Evolutionary conservation across 2,888 invertebrate genomes (phyloP).

Genomic region (Molanna angustata): DNA sequence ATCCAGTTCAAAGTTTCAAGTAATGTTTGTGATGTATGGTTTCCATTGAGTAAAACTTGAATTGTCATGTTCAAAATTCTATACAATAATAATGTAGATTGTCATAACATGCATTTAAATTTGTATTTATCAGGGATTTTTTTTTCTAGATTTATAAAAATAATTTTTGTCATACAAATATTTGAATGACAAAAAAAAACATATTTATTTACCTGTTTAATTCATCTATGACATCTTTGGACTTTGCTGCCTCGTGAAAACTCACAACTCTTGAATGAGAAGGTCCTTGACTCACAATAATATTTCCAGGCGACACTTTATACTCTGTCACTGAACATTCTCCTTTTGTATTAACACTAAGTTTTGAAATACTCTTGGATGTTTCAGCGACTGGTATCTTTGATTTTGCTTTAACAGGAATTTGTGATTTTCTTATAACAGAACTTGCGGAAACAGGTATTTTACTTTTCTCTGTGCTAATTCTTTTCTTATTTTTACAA

Average conservation of each 20-base stretch:
- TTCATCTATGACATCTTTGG: conserved; percentile 74
- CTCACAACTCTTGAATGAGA: conserved; percentile 57
- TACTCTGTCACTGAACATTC: conserved; percentile 15
- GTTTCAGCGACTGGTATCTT: conserved; percentile 42
- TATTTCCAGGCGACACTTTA: conserved; percentile 40
- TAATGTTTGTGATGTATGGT: no score
- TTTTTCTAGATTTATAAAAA: not conserved
- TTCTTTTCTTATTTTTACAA: conserved; percentile 50
- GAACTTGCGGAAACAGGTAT: conserved; percentile 54
- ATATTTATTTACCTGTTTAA: conserved; percentile 53
- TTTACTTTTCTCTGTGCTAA: conserved; percentile 54
- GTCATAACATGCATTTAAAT: no score
- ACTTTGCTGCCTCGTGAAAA: conserved; percentile 71
- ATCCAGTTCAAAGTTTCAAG: no score
- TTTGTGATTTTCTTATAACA: conserved; percentile 51
- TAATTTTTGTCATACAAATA: not conserved
- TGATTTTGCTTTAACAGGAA: conserved; percentile 45
- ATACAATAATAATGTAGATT: no score
- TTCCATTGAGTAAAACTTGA: no score
- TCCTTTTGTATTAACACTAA: conserved; percentile 3
- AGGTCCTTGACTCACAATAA: conserved; percentile 53
- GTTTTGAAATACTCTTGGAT: not conserved
- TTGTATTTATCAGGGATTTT: not conserved
- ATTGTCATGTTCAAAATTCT: no score
- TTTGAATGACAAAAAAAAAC: no score